Base-by-base conservation (phyloP, 2,113 vertebrate species). In the Bubo scandiacus region DNA sequence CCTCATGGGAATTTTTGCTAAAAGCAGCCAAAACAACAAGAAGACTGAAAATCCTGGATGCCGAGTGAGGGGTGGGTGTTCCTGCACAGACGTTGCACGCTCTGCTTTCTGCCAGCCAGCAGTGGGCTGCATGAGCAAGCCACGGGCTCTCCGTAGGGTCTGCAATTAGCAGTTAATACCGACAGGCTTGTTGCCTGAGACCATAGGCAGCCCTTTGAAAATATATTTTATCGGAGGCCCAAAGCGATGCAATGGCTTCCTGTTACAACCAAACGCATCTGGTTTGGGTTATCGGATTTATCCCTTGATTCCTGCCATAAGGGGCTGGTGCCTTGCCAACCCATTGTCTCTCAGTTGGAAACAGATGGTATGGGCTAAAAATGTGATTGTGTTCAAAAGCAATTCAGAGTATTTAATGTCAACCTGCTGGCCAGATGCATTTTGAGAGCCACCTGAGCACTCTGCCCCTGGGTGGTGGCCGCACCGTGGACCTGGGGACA, bases 1-100 rank as follows among this genome's bases (percentile, higher is more conserved):
- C 11, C 17, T 32, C 1, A 0, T 5, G 30, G 8, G 29, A 9
- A 10, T 29, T 63, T 83, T 63, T 74, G 34, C 57, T 26, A 25
- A 19, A 43, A 66, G 74, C 52, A 84, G 68, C 47, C 70, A 59
- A 57, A 19, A 5, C 36, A 45, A 40, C 7, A 17, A 7, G 34
- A 27, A 2, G 10, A 9, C 15, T 16, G 11, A 6, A 25, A 5
- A 9, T 15, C 57, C 29, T 1, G 0, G 12, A 6, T 21, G 21
- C 5, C 0, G 6, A 6, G 78, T 0, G 4, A 27, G 74, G 63
- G 34, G 43, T 63, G 22, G n/a, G 19, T 57, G 43, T 1, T 65
- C 57, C 61, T 21, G 47, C 42, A 15, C 13, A 5, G 51, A 4
- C 2, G 32, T 3, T 14, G 47, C 36, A 3, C 3, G 1, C 43